Base-by-base conservation (phyloP, 1,140 invertebrate genomes). In the Drosophila guanche region DNA sequence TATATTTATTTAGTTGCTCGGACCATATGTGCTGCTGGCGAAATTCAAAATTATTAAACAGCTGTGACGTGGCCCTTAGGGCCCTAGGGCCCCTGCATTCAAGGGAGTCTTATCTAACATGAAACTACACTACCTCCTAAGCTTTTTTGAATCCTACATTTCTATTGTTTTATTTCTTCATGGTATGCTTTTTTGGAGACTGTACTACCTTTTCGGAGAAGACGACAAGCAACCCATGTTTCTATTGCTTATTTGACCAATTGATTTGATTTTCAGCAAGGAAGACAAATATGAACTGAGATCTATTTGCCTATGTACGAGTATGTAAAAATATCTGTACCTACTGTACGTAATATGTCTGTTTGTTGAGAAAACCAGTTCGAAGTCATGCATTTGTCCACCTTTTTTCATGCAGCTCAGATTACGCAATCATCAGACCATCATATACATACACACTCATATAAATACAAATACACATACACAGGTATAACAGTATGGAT, bases 351-450 rank as follows among this genome's bases (percentile, higher is more conserved):
- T 20, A 25, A 22, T 56, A 3, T 10, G 10, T 33, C 10, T 16
- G 16, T 6, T 40, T 20, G 5, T 8, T 23, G 25, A 14, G 12
- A 20, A 72, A 73, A 73, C 70, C 52, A 33, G 70, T 74, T 74
- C 53, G 4, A 73, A 22, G 25, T 37, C n/a, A 73, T 74, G 69
- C 69, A 73, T 29, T 72, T 72, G 25, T 51, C 46, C 51, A 51
- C 52, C 4, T 12, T 12, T 73, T 73, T 73, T 69, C 69, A 73
- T 73, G 72, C 70, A 65, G 52, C 59, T 73, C 41, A 41, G 29
- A 27, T 74, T 74, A 57, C 70, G 69, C 58, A 74, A 74, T 46
- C 48, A 72, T 74, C 69, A 23, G 14, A 56, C 70, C 69, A 73
- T 73, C 25, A 14, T 27, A 43, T 43, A 43, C 20, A 46, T 14